Evolutionary conservation across 2,888 invertebrate species (phyloP), one percentile per base, ranked within the genome.

Genomic region (Didymodactylos carnosus): DNA sequence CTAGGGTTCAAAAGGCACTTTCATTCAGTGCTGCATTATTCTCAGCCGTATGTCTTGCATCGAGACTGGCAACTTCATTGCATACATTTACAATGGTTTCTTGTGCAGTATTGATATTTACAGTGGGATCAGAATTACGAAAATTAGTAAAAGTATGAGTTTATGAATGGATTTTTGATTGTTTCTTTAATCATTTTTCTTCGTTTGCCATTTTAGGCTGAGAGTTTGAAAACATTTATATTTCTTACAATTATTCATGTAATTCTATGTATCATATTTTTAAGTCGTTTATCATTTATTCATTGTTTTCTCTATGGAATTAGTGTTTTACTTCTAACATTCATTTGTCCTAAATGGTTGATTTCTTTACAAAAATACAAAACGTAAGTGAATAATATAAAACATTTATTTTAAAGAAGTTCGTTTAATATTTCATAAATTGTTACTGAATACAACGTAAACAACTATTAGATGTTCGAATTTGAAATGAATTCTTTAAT

Each of bases 11-110:
- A 0, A 91, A 90, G 77, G 90, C 94, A 0, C 84, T 97, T 53
- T 95, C 95, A 0, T 86, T 95, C 75, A 97, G 94, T 83, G 91
- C 94, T 0, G 94, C 93, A 0, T 88, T 97, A 72, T 95, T 97
- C 83, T 92, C 91, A 0, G 91, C 94, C 0, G 89, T 97, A 3
- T 98, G 95, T 84, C 84, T 98, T 76, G 91, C 94, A 0, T 98
- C 97, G 0, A 86, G 97, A 77, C 83, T 98, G 23, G 87, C 91
- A 0, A 89, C 90, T 0, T 88, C 71, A 25, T 74, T 53, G 10
- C 71, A 71, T 23, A 74, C 74, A 69, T 93, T 94, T 80, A 89
- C 92, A 4, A 84, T 95, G 29, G 86, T 97, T n/a, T 90, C 92
- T 0, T 88, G 91, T 75, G 89, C 94, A 0, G 90, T 93, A 0